Conservation (phyloP, 2,888 invertebrate species). For the Ptilodon capucinus region DNA sequence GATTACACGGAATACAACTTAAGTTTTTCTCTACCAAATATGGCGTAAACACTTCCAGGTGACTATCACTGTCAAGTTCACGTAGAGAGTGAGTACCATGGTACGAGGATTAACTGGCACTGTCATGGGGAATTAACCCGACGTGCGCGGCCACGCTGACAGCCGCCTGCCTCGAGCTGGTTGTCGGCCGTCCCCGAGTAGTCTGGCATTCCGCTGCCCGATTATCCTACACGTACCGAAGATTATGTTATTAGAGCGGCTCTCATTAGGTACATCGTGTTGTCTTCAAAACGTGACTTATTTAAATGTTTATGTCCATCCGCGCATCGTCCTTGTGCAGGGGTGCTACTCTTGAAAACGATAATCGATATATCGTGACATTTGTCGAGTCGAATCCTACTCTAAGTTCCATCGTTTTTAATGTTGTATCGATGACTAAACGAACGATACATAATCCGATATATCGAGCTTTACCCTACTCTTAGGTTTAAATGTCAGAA, state of each 20-base stretch:
- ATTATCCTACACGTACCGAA: not conserved
- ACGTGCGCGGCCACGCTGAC: constrained; percentile 4
- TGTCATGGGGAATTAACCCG: constrained; percentile 4
- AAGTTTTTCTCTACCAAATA: not conserved
- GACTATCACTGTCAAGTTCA: not conserved
- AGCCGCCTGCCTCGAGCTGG: not conserved
- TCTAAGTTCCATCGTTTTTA: no score
- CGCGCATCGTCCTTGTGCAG: no score
- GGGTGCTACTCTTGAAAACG: no score
- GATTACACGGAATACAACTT: not conserved
- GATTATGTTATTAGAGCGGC: not conserved
- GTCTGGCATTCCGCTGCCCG: not conserved
- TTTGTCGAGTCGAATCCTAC: no score
- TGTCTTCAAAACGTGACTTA: not conserved
- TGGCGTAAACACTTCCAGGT: not conserved
- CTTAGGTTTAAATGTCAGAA: no score
- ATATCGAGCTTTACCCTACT: no score
- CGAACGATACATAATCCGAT: no score
- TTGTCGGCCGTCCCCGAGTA: not conserved
- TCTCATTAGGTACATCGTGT: not conserved
- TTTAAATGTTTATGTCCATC: not conserved
- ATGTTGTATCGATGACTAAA: no score
- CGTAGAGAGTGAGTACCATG: not conserved
- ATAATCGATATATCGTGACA: no score
- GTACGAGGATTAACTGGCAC: not conserved